These are phyloP conservation scores for Bos taurus DNA, from an alignment of 2,113 vertebrate species.

Conservation along the genomic window ARS-UCD2.0 NC_037354.1:42495001-42495500, in stretches of 20 bases:
- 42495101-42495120: not conserved
- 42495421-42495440: not conserved
- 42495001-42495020: not conserved
- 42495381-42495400: not conserved
- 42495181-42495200: not conserved
- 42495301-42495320: not conserved
- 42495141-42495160: not conserved
- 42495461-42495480: not conserved
- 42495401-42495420: not conserved
- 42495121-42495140: not conserved
- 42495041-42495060: not conserved
- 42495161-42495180: not conserved
- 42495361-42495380: not conserved
- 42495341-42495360: not conserved
- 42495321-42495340: not conserved
- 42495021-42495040: not conserved
- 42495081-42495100: not conserved
- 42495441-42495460: not conserved
- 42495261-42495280: not conserved
- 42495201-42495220: not conserved
- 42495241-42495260: not conserved
- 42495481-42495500: not conserved
- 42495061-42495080: not conserved
- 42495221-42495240: not conserved
- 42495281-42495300: not conserved